Percentiles rank a stretch among this genome's conserved stretches.
Conservation (phyloP, 2,113 vertebrate species). For the Vombatus ursinus region DNA sequence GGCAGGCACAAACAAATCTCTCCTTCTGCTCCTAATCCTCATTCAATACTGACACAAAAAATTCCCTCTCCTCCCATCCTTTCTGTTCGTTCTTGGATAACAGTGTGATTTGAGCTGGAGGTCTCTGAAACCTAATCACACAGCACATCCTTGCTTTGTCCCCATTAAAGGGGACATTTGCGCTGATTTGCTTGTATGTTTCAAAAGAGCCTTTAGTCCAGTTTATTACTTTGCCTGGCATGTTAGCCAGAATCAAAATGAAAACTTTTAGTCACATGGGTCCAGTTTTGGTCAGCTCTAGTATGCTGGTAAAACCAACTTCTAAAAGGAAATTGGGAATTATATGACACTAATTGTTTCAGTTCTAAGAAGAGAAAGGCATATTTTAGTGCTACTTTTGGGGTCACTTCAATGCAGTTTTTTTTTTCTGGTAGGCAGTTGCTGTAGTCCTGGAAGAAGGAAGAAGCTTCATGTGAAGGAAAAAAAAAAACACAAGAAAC, state of each 20-base stretch:
- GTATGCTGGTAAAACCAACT: neutral
- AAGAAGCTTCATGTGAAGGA: neutral
- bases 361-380: neutral
- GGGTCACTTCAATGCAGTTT: neutral
- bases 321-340: neutral
- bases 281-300: neutral
- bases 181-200: neutral
- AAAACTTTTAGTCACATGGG: neutral
- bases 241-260: neutral
- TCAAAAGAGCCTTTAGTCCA: neutral
- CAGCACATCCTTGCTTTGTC: neutral
- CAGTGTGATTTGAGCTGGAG: neutral
- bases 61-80: neutral
- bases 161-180: neutral
- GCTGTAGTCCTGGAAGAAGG: neutral
- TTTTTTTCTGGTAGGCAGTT: neutral
- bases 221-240: conserved; percentile 11
- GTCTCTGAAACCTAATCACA: neutral
- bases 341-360: neutral
- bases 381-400: neutral
- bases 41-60: neutral
- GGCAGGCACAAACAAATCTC: neutral
- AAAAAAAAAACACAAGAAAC: neutral
- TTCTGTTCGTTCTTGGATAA: neutral
- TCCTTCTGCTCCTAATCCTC: neutral